Base-by-base conservation (phyloP, 2,113 vertebrate genomes). In the Fulica atra region DNA sequence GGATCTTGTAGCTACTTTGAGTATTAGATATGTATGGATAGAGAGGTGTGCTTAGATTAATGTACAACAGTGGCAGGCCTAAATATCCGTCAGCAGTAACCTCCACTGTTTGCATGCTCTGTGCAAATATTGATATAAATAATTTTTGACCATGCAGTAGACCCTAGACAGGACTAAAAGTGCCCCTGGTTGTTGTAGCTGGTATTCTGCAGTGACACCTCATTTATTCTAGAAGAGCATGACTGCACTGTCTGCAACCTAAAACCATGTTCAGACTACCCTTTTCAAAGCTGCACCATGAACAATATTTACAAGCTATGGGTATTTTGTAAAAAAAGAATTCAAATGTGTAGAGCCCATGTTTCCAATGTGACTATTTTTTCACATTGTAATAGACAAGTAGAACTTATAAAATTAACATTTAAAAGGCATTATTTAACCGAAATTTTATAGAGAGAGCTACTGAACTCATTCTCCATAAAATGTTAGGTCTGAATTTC, bases 21-120 rank as follows among this genome's bases (percentile, higher is more conserved):
- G 7, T 82, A 65, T 88, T 90, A 89, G 79, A 63, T 64, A 80
- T 16, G 38, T 59, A 74, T 35, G 26, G 79, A 81, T 91, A 70
- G 91, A 92, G 82, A 97, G 21, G 93, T 84, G 89, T 82, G 36
- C 53, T 92, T 77, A 79, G 82, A 93, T 88, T 77, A 91, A 95
- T 70, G 60, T 40, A 46, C 29, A 78, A 19, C 26, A 40, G 61
- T 65, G 85, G 35, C 80, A 93, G 50, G 17, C 53, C 65, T 66
- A 92, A 90, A 70, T 83, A 87, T 33, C 89, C 95, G 77, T 73
- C 85, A 96, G 53, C 44, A 79, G 65, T 57, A 89, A 86, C 21
- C 56, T 89, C 53, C 29, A 53, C 72, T 76, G n/a, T 51, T 70
- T 63, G 15, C 72, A 56, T 64, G 33, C 48, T 83, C 69, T 69